Conservation (phyloP, 2,888 invertebrate species). For the Phalangium opilio region DNA sequence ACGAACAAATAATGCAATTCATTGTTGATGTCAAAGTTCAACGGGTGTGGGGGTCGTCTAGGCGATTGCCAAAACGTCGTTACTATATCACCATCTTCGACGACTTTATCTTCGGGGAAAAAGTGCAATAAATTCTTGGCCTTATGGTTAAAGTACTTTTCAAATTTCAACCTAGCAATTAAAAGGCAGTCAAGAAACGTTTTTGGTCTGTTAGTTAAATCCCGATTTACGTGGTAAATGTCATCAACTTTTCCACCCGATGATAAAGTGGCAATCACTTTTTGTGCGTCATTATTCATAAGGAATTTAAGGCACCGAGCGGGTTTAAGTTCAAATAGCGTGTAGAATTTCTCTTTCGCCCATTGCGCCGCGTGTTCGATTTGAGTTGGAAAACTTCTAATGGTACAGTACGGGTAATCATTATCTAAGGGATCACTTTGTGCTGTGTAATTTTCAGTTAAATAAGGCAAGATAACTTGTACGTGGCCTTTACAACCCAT, state of each 20-base stretch:
- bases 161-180: slow-evolving; percentile 4
- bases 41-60: slow-evolving; percentile 30
- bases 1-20: slow-evolving; percentile 22
- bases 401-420: slow-evolving; percentile 32
- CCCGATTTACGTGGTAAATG: slow-evolving; percentile 15
- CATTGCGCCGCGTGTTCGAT: slow-evolving; percentile 36
- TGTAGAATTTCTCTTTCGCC: slow-evolving; percentile 35
- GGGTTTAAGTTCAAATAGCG: slow-evolving; percentile 23
- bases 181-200: slow-evolving; percentile 27
- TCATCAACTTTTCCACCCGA: background rate
- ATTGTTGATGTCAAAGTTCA: slow-evolving; percentile 26
- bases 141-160: slow-evolving; percentile 19
- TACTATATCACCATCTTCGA: background rate
- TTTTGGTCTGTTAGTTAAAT: slow-evolving; percentile 22
- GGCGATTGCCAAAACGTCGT: slow-evolving; percentile 32
- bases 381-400: slow-evolving; percentile 34
- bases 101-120: background rate
- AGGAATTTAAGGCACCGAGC: background rate
- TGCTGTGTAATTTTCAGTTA: slow-evolving; percentile 32
- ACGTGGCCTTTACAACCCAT: slow-evolving; percentile 30
- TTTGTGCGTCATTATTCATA: background rate
- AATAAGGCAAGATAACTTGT: slow-evolving; percentile 31
- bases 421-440: slow-evolving; percentile 29
- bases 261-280: background rate
- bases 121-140: slow-evolving; percentile 18